phyloP scores from a whole-genome alignment of 2,888 invertebrate genomes.

The Cataglyphis rosenhaueri region DNA sequence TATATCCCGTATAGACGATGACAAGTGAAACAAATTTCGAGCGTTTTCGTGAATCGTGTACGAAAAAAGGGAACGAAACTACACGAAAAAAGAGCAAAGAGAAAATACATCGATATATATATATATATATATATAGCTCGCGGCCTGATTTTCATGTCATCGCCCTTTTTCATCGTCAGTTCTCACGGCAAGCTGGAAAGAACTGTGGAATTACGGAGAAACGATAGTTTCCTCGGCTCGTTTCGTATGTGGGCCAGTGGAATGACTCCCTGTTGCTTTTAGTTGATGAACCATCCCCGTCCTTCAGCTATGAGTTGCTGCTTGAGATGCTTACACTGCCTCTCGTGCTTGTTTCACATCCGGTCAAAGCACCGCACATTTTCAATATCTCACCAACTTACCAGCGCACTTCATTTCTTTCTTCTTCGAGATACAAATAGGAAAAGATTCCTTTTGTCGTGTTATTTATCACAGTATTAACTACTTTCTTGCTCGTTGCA shows the following conservation, averaged over 20 bases:
- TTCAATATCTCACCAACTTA: slow-evolving; percentile 60
- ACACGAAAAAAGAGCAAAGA: background rate
- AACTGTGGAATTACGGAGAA: slow-evolving; percentile 55
- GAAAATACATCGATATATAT: background rate
- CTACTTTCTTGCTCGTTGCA: background rate
- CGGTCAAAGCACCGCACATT: slow-evolving; percentile 40
- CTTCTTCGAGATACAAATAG: background rate
- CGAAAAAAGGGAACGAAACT: background rate
- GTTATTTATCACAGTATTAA: slow-evolving; percentile 7
- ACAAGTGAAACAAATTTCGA: slow-evolving; percentile 33
- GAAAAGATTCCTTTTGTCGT: background rate
- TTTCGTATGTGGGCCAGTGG: slow-evolving; percentile 72
- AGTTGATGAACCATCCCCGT: slow-evolving; percentile 79
- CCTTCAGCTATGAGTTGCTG: slow-evolving; percentile 67
- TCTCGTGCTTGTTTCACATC: slow-evolving; percentile 38
- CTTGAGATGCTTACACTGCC: slow-evolving; percentile 50
- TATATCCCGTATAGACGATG: background rate
- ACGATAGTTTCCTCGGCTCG: slow-evolving; percentile 64
- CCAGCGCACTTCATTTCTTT: background rate
- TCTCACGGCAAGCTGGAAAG: slow-evolving; percentile 37
- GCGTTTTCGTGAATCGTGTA: background rate
- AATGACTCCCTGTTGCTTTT: slow-evolving; percentile 78
- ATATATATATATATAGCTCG: background rate
- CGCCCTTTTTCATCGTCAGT: slow-evolving; percentile 29
- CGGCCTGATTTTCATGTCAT: slow-evolving; percentile 43